Conservation (phyloP, 2,113 vertebrate genomes). For the Thalassoma bifasciatum region DNA sequence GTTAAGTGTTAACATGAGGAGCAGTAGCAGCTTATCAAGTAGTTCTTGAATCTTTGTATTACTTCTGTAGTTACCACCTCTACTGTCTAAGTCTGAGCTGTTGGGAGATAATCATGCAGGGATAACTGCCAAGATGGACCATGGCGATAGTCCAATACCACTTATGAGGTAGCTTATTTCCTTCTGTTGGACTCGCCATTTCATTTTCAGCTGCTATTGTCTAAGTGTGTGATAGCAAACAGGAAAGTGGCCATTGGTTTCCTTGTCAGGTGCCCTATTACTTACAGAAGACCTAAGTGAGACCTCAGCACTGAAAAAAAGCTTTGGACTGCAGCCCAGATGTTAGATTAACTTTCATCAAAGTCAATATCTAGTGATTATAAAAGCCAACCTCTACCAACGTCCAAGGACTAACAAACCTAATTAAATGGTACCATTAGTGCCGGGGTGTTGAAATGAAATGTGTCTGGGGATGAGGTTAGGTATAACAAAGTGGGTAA, state of each 20-base stretch:
- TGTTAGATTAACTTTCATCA: constrained; percentile 66
- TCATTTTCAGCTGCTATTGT: constrained; percentile 47
- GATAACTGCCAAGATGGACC: constrained; percentile 37
- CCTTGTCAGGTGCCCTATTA: constrained; percentile 42
- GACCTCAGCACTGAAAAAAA: constrained; percentile 45
- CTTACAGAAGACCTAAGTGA: constrained; percentile 43
- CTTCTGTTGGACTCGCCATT: constrained; percentile 31
- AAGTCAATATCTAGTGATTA: constrained; percentile 64
- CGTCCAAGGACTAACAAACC: constrained; percentile 48
- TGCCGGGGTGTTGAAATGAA: constrained; percentile 47
- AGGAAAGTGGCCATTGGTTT: constrained; percentile 47
- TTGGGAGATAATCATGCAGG: constrained; percentile 37
- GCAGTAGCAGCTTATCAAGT: constrained; percentile 10
- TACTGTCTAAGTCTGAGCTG: constrained; percentile 14
- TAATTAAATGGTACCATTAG: constrained; percentile 60
- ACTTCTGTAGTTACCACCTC: constrained; percentile 22
- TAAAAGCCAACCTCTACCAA: constrained; percentile 39
- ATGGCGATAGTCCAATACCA: constrained; percentile 47
- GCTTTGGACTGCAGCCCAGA: constrained; percentile 48
- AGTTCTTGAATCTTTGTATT: constrained; percentile 9
- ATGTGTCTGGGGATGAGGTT: constrained; percentile 29
- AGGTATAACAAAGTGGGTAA: constrained; percentile 42
- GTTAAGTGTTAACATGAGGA: constrained; percentile 20
- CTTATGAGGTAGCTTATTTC: constrained; percentile 41
- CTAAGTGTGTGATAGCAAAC: constrained; percentile 50